Conservation (phyloP, 2,797 vertebrate species). For the Chrysocyon brachyurus region DNA sequence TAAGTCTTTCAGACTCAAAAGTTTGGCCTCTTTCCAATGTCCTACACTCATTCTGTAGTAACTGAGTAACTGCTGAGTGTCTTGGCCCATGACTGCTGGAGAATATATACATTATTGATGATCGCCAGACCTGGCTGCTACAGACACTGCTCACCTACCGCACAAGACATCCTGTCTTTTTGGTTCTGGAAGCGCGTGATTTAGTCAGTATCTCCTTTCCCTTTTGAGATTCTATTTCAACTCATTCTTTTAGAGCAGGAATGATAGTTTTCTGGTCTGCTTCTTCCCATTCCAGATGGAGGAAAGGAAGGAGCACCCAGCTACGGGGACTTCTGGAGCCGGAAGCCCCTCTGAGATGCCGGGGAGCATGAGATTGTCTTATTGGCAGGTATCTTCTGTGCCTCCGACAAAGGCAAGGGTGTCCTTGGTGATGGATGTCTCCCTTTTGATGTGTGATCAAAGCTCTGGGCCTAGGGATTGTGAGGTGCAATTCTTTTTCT, state of each 20-base stretch:
- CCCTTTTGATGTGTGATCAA: slow-evolving; percentile 51
- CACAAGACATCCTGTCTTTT: background rate
- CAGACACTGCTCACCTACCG: background rate
- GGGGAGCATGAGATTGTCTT: background rate
- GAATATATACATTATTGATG: background rate
- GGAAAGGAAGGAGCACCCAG: background rate
- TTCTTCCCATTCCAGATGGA: background rate
- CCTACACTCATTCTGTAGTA: background rate
- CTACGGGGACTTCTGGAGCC: background rate
- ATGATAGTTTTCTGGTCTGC: background rate
- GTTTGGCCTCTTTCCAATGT: background rate
- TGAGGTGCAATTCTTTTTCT: background rate
- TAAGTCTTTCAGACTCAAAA: background rate
- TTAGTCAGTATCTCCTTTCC: background rate
- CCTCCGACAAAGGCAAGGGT: background rate
- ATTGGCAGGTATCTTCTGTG: background rate
- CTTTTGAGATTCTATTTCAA: background rate
- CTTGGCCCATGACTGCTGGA: background rate
- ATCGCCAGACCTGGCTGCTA: background rate
- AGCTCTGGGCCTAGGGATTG: background rate
- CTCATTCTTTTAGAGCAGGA: background rate
- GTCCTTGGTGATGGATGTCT: background rate
- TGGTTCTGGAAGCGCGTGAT: background rate
- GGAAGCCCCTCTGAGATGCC: background rate
- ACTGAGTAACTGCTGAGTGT: background rate